Evolutionary conservation across 2,113 vertebrate species (phyloP), one percentile per base, ranked within the genome.

Genomic region (Oncorhynchus keta): DNA sequence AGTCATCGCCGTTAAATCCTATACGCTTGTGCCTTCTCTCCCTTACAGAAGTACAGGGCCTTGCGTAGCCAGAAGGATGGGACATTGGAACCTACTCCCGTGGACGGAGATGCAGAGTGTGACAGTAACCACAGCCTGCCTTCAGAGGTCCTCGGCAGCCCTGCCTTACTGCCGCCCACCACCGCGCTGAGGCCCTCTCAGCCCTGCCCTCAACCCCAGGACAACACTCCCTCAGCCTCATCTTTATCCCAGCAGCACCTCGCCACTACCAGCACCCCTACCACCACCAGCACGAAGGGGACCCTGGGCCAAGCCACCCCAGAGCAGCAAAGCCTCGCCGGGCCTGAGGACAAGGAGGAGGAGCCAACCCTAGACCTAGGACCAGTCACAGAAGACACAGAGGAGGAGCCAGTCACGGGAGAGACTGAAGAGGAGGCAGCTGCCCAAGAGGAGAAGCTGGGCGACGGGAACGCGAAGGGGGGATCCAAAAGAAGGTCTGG

Each of bases 401-500:
- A 62, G n/a, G 59, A 57, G 18, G 55, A 57, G 16, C 55, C 16
- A 7, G 55, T 57, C 55, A 57, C 55, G 6, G 55, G 4, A 57
- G 67, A 62, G 28, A 35, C 3, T 1, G 45, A 65, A 26, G 68
- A 51, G 68, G 73, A 45, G 32, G 57, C 35, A 26, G 9, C 45
- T n/a, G 78, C 2, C 8, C 80, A 79, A 28, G 86, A 88, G 12
- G 88, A 84, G 2, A 75, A 81, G n/a, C 26, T 48, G 26, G 79
- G 74, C 57, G 68, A 75, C 0, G 85, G 79, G 12, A 90, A 88
- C 7, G 78, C 82, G 1, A 89, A 88, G 72, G 39, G 65, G 5
- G 14, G 85, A 0, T 22, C 79, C 11, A 93, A 84, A 72, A 90
- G 89, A 73, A 87, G 88, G 83, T 92, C 90, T 6, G 84, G 86